Evolutionary conservation across 2,113 vertebrate species (phyloP).

Genomic region (Semicossyphus pulcher): DNA sequence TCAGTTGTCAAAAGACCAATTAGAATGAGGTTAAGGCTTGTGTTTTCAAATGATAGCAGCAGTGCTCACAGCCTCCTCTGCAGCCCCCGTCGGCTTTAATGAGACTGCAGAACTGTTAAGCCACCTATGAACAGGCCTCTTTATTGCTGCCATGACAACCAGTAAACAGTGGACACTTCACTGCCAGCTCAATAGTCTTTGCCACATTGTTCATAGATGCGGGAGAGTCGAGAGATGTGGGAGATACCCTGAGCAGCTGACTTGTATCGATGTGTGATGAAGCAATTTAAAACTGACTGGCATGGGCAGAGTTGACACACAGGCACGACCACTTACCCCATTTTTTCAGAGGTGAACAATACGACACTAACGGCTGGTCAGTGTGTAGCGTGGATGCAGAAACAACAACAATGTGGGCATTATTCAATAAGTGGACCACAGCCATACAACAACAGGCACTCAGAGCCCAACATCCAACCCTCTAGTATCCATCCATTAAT

Average conservation of each 20-base stretch:
- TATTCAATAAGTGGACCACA: constrained; percentile 49
- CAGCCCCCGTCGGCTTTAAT: constrained; percentile 52
- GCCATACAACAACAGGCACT: constrained; percentile 46
- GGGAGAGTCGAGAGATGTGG: background rate
- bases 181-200: constrained; percentile 56
- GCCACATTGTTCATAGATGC: constrained; percentile 29
- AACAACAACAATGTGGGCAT: constrained; percentile 59
- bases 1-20: background rate
- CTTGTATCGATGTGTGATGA: constrained; percentile 2
- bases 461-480: constrained; percentile 18
- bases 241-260: constrained; percentile 5
- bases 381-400: constrained; percentile 31
- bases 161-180: constrained; percentile 74
- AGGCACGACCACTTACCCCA: constrained; percentile 20
- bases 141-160: constrained; percentile 75
- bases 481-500: constrained; percentile 6
- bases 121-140: constrained; percentile 66
- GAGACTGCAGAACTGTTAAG: constrained; percentile 64
- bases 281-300: constrained; percentile 26
- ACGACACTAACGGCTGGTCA: constrained; percentile 22
- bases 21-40: background rate
- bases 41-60: constrained; percentile 13
- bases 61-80: constrained; percentile 61
- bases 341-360: constrained; percentile 52
- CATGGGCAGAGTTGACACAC: background rate